phyloP scores from a whole-genome alignment of 1,140 invertebrate species.

The Aphis craccivora region DNA sequence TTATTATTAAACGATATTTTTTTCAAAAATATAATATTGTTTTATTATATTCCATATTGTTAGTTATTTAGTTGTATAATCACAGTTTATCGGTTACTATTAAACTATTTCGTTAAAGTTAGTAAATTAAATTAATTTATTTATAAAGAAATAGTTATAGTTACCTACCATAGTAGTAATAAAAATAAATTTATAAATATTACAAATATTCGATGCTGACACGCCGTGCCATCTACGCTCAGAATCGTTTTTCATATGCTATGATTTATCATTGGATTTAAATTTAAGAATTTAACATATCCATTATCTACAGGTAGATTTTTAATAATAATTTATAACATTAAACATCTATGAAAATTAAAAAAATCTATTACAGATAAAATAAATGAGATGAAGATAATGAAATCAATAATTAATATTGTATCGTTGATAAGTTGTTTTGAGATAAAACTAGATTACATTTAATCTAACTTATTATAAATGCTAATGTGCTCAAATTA shows the following conservation, averaged over 20 bases:
- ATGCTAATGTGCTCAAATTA: conserved; percentile 1
- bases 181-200: no score
- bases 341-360: not conserved
- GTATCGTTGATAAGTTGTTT: not conserved
- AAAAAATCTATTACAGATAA: not conserved
- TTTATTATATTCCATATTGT: no score
- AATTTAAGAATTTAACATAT: not conserved
- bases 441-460: not conserved
- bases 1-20: no score
- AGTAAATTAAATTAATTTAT: no score
- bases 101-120: no score
- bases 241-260: not conserved
- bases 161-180: no score
- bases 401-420: not conserved
- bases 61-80: no score
- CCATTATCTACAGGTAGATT: not conserved
- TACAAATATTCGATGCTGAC: no score
- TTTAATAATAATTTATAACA: not conserved
- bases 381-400: not conserved
- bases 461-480: not conserved
- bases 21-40: no score
- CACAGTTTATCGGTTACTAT: no score
- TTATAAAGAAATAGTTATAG: no score
- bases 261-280: not conserved
- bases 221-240: no score